Conservation (phyloP, 2,797 vertebrate genomes). For the Sphenodon punctatus region DNA sequence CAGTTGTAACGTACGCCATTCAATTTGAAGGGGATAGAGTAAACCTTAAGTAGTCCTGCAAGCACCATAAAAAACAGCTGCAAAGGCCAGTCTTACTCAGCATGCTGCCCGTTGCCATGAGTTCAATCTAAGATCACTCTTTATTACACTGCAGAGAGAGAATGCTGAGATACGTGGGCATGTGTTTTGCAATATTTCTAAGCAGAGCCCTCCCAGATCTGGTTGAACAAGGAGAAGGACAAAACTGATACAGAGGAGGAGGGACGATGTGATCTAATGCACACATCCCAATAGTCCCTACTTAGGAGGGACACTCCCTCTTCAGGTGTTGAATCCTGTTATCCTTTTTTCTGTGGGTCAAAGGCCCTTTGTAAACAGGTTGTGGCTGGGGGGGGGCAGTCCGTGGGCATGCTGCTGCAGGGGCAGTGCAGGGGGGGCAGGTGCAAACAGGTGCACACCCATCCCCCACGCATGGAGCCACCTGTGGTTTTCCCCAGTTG, state of each 20-base stretch:
- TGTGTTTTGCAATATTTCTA: not conserved
- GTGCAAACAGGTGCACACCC: too few relatives aligned
- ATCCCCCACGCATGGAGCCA: too few relatives aligned
- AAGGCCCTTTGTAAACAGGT: too few relatives aligned
- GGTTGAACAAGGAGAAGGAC: not conserved
- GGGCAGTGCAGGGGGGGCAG: too few relatives aligned
- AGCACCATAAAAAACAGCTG: not conserved
- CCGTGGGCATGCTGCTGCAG: too few relatives aligned
- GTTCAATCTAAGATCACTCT: not conserved
- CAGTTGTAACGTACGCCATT: accelerated
- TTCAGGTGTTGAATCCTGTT: too few relatives aligned
- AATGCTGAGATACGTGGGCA: not conserved
- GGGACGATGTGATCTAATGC: too few relatives aligned
- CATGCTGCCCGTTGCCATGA: accelerated
- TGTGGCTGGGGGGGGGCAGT: too few relatives aligned
- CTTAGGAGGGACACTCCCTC: too few relatives aligned
- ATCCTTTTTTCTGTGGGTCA: too few relatives aligned
- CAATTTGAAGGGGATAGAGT: accelerated
- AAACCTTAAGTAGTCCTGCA: accelerated
- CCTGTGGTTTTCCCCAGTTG: too few relatives aligned
- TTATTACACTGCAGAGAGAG: not conserved
- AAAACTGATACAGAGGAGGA: not conserved
- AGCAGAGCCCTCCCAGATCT: not conserved
- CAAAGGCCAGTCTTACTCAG: not conserved
- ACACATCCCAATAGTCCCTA: too few relatives aligned